Evolutionary conservation across 1,140 invertebrate genomes (phyloP).

Genomic region (Sweltsa coloradensis): DNA sequence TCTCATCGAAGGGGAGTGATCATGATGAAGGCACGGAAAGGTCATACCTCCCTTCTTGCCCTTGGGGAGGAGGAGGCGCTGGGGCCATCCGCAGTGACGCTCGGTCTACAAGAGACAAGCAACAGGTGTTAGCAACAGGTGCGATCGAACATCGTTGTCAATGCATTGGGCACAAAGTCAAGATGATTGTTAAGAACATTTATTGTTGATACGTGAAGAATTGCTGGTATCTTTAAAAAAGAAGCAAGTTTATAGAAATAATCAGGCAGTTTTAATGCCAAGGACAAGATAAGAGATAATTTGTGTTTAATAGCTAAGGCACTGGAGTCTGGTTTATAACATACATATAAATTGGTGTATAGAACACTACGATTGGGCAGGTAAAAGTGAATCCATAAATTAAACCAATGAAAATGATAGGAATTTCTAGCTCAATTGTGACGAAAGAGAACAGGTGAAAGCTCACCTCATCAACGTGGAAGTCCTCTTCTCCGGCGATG

Average conservation of each 20-base stretch:
- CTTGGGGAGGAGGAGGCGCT: slow-evolving; percentile 41
- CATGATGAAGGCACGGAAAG: slow-evolving; percentile 21
- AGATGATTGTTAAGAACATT: background rate
- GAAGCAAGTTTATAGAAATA: background rate
- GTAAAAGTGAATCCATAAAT: background rate
- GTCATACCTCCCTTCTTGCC: slow-evolving; percentile 28
- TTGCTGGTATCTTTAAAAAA: background rate
- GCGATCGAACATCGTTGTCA: background rate
- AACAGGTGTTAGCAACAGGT: background rate
- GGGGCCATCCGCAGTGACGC: slow-evolving; percentile 41
- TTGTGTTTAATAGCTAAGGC: background rate
- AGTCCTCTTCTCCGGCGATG: slow-evolving; percentile 32
- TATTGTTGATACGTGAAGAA: background rate
- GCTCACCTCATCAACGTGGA: slow-evolving; percentile 23
- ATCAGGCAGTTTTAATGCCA: background rate
- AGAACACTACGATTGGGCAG: background rate
- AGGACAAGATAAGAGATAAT: background rate
- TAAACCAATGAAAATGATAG: background rate
- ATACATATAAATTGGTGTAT: background rate
- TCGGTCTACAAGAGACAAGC: slow-evolving; percentile 24
- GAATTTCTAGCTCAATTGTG: background rate
- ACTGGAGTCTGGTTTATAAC: background rate
- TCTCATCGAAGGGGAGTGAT: slow-evolving; percentile 25
- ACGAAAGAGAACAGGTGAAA: background rate
- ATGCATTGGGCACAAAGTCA: background rate